Evolutionary conservation across 1,140 invertebrate species (phyloP).

Genomic region (Acromyrmex charruanus): DNA sequence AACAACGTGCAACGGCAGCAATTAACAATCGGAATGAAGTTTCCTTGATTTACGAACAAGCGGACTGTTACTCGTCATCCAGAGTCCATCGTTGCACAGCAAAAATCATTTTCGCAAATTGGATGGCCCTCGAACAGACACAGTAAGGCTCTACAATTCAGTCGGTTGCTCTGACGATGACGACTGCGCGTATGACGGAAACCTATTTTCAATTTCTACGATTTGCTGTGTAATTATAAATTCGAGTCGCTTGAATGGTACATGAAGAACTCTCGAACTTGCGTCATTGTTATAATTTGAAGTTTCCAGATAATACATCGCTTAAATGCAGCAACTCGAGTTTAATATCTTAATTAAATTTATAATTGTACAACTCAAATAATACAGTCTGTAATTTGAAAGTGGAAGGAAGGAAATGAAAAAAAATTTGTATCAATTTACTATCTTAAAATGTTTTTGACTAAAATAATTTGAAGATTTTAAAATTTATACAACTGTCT

Average conservation of each 20-base stretch:
- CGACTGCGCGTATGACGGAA: not conserved
- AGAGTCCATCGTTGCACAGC: not conserved
- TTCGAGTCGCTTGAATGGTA: slow-evolving; percentile 8
- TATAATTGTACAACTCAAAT: slow-evolving; percentile 1
- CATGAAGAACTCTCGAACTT: slow-evolving; percentile 24
- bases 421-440: not conserved
- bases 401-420: not conserved
- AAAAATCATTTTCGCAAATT: slow-evolving; percentile 64
- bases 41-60: slow-evolving; percentile 56
- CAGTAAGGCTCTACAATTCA: not conserved
- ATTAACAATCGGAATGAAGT: slow-evolving; percentile 54
- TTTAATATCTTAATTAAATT: slow-evolving; percentile 24
- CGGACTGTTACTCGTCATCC: not conserved
- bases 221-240: slow-evolving; percentile 41
- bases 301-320: slow-evolving; percentile 9
- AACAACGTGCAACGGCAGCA: slow-evolving; percentile 16
- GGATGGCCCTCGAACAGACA: slow-evolving; percentile 22
- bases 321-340: not conserved
- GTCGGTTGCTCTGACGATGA: not conserved
- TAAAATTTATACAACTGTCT: not conserved
- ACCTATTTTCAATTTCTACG: slow-evolving; percentile 35
- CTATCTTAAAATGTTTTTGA: not conserved
- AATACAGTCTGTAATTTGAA: not conserved
- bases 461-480: not conserved
- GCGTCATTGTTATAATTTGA: slow-evolving; percentile 15